Conservation (phyloP, 2,797 vertebrate species). For the Mus caroli region DNA sequence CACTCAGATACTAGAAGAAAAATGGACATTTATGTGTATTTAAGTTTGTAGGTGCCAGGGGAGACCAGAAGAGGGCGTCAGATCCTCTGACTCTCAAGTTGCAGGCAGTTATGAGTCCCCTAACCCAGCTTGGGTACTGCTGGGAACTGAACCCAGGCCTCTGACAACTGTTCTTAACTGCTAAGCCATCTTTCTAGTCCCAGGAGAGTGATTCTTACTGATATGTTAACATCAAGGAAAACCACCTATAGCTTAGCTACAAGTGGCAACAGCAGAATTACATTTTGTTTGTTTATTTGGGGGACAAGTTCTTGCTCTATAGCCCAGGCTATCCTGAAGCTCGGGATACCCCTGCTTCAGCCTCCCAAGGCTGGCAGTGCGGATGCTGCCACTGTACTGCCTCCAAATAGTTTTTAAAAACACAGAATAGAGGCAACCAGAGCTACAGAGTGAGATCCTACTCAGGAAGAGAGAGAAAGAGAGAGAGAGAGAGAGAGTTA, state of each 20-base stretch:
- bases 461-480: not conserved
- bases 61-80: not conserved
- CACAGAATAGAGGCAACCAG: not conserved
- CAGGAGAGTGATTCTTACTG: not conserved
- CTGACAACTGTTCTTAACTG: not conserved
- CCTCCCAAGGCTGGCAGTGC: not conserved
- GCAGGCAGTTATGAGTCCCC: not conserved
- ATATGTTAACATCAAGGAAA: not conserved
- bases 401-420: conserved; percentile 20
- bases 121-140: not conserved
- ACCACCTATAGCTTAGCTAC: not conserved
- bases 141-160: not conserved
- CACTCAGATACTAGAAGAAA: not conserved
- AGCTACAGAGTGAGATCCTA: not conserved
- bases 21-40: not conserved
- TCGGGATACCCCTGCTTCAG: not conserved
- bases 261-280: not conserved
- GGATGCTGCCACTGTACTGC: no score
- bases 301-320: not conserved
- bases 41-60: not conserved
- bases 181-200: not conserved
- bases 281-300: not conserved
- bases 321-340: not conserved
- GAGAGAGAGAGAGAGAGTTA: no score
- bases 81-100: not conserved